Conservation (phyloP, 1,140 invertebrate species). For the Papilio aristodemus region DNA sequence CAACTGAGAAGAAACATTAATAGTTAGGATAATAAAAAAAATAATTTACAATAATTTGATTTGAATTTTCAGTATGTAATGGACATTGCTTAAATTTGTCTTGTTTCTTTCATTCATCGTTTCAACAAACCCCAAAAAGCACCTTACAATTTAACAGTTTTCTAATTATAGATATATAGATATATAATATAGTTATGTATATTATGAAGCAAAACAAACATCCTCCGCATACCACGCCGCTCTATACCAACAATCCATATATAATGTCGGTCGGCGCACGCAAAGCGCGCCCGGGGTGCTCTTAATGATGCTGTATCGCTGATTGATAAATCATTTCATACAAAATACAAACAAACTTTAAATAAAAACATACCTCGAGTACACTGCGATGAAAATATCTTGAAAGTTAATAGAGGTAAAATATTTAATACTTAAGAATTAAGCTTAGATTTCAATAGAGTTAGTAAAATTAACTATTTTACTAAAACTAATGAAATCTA, state of each 20-base stretch:
- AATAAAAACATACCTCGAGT: background rate
- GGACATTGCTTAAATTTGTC: too few relatives aligned
- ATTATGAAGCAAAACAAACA: slow-evolving; percentile 1
- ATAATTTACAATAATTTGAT: too few relatives aligned
- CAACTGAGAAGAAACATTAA: too few relatives aligned
- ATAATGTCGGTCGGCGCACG: background rate
- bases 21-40: too few relatives aligned
- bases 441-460: too few relatives aligned
- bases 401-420: too few relatives aligned
- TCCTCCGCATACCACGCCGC: background rate
- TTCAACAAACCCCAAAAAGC: too few relatives aligned
- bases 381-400: background rate
- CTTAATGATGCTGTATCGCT: background rate
- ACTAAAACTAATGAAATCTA: too few relatives aligned
- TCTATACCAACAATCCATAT: background rate
- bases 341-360: background rate
- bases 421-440: too few relatives aligned
- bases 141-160: background rate
- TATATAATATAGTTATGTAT: background rate
- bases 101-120: too few relatives aligned
- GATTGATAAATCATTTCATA: slow-evolving; percentile 6
- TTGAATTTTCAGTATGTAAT: too few relatives aligned
- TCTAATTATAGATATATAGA: background rate
- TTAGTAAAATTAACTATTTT: too few relatives aligned
- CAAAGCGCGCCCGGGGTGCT: slow-evolving; percentile 6